A percentile compares a stretch with the other conserved stretches of the same genome.
These are phyloP conservation scores for Hipposideros armiger DNA, from an alignment of 2,113 vertebrate species.

Conservation along the genomic window DNA sequence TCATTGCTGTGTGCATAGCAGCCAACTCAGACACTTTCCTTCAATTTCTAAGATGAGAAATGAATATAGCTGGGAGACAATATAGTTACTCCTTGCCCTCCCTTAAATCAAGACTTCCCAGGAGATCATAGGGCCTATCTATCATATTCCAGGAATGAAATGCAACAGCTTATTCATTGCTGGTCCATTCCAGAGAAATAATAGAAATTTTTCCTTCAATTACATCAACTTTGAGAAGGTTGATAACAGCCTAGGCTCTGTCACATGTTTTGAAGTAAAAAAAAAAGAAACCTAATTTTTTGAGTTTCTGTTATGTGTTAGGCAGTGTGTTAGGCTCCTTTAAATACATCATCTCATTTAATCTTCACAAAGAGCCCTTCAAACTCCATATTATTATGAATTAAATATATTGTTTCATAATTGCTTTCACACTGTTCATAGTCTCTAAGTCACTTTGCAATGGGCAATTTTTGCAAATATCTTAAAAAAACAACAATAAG, in stretches of 20 bases:
- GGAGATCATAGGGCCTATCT: background rate
- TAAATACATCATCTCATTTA: slow-evolving; percentile 39
- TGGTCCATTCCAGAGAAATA: background rate
- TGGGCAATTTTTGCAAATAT: slow-evolving; percentile 55
- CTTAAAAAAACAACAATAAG: slow-evolving; percentile 41
- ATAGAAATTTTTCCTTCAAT: background rate
- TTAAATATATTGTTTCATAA: slow-evolving; percentile 64
- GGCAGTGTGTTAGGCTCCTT: background rate
- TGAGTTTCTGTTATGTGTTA: background rate
- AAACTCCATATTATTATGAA: slow-evolving; percentile 11
- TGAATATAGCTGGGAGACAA: background rate
- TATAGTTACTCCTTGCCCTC: background rate
- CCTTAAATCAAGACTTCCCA: background rate
- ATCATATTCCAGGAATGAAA: background rate
- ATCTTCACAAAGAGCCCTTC: background rate
- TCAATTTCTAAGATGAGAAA: background rate
- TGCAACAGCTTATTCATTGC: background rate
- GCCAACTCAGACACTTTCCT: background rate
- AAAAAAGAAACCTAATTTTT: background rate
- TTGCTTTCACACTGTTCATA: slow-evolving; percentile 49
- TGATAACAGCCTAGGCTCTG: background rate
- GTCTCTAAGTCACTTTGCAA: slow-evolving; percentile 31
- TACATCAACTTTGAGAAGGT: slow-evolving; percentile 3
- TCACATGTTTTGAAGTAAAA: background rate
- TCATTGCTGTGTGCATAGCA: background rate